Evolutionary conservation across 2,888 invertebrate species (phyloP).

Genomic region (Polymixis flavicincta): DNA sequence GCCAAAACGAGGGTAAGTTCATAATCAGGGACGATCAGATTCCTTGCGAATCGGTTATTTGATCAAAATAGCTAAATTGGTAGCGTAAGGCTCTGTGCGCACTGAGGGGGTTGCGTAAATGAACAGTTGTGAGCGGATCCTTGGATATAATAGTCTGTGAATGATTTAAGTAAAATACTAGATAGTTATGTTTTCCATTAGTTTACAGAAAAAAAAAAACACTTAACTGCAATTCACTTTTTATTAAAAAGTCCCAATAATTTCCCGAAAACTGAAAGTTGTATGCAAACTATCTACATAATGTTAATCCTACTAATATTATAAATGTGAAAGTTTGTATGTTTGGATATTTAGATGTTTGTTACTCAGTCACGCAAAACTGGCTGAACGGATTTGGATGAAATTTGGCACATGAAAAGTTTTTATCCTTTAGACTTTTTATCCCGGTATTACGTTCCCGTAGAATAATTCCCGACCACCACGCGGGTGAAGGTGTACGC

Average conservation of each 20-base stretch:
- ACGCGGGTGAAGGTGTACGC: too few relatives aligned
- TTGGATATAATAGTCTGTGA: background rate
- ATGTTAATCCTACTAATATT: too few relatives aligned
- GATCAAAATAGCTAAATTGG: constrained; percentile 68
- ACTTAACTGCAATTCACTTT: background rate
- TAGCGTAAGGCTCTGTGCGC: constrained; percentile 44
- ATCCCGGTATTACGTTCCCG: too few relatives aligned
- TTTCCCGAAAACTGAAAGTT: background rate
- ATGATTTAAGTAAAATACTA: background rate
- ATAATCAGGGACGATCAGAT: constrained; percentile 67
- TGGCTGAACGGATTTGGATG: too few relatives aligned
- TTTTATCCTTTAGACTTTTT: too few relatives aligned
- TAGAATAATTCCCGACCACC: too few relatives aligned
- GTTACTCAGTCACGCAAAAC: too few relatives aligned
- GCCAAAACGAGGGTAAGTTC: constrained; percentile 61
- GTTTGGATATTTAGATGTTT: too few relatives aligned
- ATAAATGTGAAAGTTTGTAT: too few relatives aligned
- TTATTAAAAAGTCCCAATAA: background rate
- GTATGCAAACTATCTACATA: background rate
- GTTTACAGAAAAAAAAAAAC: background rate
- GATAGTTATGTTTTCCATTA: too few relatives aligned
- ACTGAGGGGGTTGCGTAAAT: constrained; percentile 22
- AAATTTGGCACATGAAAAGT: too few relatives aligned
- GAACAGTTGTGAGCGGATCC: background rate
- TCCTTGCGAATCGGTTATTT: constrained; percentile 67